Percentiles rank a stretch among this genome's conserved stretches.
phyloP scores from a whole-genome alignment of 2,888 invertebrate genomes.

The Acronicta alni region DNA sequence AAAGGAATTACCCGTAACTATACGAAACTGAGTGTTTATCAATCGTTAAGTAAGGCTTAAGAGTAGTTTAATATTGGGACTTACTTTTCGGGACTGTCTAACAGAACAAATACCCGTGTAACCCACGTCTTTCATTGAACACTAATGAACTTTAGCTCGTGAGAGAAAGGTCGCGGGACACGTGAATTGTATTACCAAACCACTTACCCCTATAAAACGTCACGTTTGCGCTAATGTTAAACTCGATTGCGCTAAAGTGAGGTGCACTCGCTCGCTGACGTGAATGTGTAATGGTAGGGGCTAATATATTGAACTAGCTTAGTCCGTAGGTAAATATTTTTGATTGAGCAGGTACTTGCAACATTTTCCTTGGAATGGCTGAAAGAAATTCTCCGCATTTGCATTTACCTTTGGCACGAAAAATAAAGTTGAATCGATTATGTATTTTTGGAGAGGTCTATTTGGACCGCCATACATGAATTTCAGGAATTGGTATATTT shows the following conservation, averaged over 20 bases:
- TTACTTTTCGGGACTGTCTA: conserved; percentile 10
- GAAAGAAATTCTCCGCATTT: conserved; percentile 63
- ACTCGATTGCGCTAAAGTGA: conserved; percentile 56
- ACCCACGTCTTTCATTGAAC: conserved; percentile 40
- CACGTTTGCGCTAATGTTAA: conserved; percentile 58
- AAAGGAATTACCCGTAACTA: not conserved
- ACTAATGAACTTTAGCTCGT: conserved; percentile 42
- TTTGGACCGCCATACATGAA: conserved; percentile 4
- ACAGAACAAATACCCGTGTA: conserved; percentile 23
- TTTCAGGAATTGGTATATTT: conserved; percentile 2
- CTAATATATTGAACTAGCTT: conserved; percentile 71
- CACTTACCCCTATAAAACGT: conserved; percentile 59
- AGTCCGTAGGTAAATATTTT: conserved; percentile 77
- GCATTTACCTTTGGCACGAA: conserved; percentile 61
- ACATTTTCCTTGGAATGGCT: conserved; percentile 64
- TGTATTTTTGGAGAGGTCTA: conserved; percentile 39
- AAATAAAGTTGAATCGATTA: conserved; percentile 63
- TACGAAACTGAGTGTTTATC: not conserved
- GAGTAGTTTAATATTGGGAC: conserved; percentile 3
- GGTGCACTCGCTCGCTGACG: conserved; percentile 53
- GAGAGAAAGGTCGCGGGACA: conserved; percentile 45
- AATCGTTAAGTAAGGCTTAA: conserved; percentile 1
- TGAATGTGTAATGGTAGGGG: conserved; percentile 63
- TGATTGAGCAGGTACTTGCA: conserved; percentile 72
- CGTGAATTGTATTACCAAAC: conserved; percentile 51